phyloP scores from a whole-genome alignment of 1,140 invertebrate genomes.

The Caenorhabditis tropicalis region DNA sequence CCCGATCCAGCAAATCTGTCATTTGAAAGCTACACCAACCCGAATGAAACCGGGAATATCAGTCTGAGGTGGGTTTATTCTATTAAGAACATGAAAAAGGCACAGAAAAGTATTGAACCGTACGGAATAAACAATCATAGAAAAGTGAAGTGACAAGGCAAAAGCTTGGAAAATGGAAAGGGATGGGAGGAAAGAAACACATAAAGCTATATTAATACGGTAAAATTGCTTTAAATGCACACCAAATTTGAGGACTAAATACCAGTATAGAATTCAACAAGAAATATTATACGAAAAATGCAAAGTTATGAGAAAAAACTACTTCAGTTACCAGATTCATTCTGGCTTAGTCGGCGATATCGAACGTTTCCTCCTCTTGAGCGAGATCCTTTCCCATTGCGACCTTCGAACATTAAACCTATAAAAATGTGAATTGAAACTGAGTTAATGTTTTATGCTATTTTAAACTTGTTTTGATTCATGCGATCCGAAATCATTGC shows the following conservation, averaged over 20 bases:
- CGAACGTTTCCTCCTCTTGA: slow-evolving; percentile 26
- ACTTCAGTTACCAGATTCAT: neutral
- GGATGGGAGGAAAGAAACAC: neutral
- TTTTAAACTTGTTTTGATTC: too few species aligned
- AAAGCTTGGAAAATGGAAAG: neutral
- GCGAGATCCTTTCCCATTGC: neutral
- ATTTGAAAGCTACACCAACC: neutral
- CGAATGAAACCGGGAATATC: too few species aligned
- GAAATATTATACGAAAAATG: neutral
- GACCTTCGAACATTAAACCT: slow-evolving; percentile 52
- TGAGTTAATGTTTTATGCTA: too few species aligned
- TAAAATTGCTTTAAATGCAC: slow-evolving; percentile 29
- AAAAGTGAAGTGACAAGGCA: slow-evolving; percentile 31
- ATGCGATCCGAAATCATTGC: neutral
- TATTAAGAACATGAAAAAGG: slow-evolving; percentile 7
- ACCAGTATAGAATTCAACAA: slow-evolving; percentile 23
- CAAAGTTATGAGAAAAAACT: neutral
- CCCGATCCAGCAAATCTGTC: neutral
- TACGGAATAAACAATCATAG: slow-evolving; percentile 20
- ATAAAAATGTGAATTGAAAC: too few species aligned
- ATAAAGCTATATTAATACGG: neutral
- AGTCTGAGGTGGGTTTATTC: neutral
- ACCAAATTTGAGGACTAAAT: neutral
- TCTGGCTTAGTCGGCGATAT: slow-evolving; percentile 52
- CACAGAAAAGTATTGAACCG: neutral